A percentile compares a stretch with the other conserved stretches of the same genome.
Evolutionary conservation across 2,113 vertebrate genomes (phyloP).

Genomic region (Halcyon malimbica): DNA sequence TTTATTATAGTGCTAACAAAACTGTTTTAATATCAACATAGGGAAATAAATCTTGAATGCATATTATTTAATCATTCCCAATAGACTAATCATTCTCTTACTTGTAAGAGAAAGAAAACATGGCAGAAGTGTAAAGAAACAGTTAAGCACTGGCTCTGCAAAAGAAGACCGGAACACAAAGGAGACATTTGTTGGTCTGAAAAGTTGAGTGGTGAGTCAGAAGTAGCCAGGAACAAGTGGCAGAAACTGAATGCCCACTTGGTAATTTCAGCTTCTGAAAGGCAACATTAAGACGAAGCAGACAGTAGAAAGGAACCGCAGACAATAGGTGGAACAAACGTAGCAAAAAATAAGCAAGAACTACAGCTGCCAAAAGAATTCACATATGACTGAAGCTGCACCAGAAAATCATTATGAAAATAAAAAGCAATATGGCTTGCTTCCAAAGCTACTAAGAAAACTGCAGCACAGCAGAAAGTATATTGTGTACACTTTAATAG

Average conservation of each 20-base stretch:
- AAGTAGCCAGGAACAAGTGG: conserved; percentile 1
- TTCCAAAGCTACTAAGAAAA: conserved; percentile 26
- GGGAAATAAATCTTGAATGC: neutral
- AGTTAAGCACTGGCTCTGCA: neutral
- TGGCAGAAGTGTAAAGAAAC: neutral
- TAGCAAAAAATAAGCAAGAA: neutral
- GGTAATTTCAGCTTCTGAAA: conserved; percentile 30
- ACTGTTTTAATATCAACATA: neutral
- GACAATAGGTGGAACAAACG: neutral
- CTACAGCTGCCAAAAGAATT: conserved; percentile 3
- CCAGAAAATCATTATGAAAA: conserved; percentile 5
- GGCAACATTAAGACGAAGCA: neutral
- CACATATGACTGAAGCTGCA: neutral
- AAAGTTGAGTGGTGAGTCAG: neutral
- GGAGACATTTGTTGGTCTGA: neutral
- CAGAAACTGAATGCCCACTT: neutral
- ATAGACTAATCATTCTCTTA: neutral
- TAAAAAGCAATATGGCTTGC: neutral
- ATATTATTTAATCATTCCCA: neutral
- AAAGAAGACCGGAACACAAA: conserved; percentile 6
- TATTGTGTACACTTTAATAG: neutral
- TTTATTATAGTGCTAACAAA: neutral
- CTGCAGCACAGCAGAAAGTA: neutral
- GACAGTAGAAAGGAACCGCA: neutral
- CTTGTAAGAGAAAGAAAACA: neutral